phyloP scores from a whole-genome alignment of 2,797 vertebrate species.

The Arnoldichthys spilopterus region DNA sequence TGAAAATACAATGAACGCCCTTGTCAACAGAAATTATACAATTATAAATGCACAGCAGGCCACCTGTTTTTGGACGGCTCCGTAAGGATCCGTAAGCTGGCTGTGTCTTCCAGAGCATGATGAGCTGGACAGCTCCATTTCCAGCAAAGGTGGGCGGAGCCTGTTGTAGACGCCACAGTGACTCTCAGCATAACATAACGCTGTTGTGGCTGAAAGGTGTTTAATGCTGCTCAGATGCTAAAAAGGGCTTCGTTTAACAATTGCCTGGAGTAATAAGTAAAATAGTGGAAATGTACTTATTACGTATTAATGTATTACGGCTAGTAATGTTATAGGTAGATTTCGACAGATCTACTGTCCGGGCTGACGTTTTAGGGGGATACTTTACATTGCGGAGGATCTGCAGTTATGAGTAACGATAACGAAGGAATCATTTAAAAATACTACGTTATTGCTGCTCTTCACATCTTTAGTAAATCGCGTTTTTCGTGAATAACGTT shows the following conservation, averaged over 20 bases:
- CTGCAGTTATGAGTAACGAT: background rate
- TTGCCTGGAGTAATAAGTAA: slow-evolving; percentile 47
- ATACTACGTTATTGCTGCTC: background rate
- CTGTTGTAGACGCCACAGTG: slow-evolving; percentile 59
- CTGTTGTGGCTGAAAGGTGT: slow-evolving; percentile 20
- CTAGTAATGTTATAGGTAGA: background rate
- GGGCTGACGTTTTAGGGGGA: background rate
- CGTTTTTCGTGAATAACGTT: slow-evolving; percentile 5
- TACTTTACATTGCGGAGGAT: background rate
- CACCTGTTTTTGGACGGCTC: slow-evolving; percentile 3
- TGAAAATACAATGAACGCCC: background rate
- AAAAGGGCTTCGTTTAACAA: slow-evolving; percentile 54
- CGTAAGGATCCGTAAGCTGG: background rate
- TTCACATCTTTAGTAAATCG: background rate
- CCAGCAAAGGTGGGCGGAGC: slow-evolving; percentile 69
- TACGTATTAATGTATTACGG: slow-evolving; percentile 16
- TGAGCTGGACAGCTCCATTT: slow-evolving; percentile 49
- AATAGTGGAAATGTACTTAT: slow-evolving; percentile 9
- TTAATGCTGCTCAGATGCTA: slow-evolving; percentile 31
- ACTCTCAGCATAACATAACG: slow-evolving; percentile 53
- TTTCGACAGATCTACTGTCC: background rate
- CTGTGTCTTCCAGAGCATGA: slow-evolving; percentile 51
- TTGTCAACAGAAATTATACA: background rate
- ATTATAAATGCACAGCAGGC: background rate
- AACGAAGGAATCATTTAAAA: background rate